A percentile compares a stretch with the other conserved stretches of the same genome.
These are phyloP conservation scores for Sminthurinus signatus DNA, from an alignment of 1,140 invertebrate genomes.

Conservation along the genomic window DNA sequence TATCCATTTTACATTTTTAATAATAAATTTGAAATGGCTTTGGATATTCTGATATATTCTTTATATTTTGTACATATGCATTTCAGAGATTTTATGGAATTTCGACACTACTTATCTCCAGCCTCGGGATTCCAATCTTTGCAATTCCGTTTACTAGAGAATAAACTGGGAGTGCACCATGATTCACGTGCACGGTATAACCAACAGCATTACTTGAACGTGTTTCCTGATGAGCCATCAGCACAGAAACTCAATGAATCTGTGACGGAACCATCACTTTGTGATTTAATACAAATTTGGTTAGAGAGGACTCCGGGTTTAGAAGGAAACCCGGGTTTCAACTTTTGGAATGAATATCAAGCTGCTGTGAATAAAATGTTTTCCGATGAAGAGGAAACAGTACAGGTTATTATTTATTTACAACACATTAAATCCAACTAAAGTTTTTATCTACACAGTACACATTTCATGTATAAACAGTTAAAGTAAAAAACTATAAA, in stretches of 20 bases:
- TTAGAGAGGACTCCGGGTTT: slow-evolving; percentile 89
- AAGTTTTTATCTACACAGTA: too few relatives aligned
- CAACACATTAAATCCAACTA: too few relatives aligned
- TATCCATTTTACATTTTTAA: too few relatives aligned
- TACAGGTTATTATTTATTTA: slow-evolving; percentile 53
- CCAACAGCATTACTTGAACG: slow-evolving; percentile 75
- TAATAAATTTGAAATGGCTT: too few relatives aligned
- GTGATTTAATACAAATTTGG: slow-evolving; percentile 68
- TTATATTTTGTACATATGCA: too few relatives aligned
- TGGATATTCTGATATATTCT: too few relatives aligned
- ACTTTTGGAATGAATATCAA: slow-evolving; percentile 90
- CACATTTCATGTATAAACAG: not conserved
- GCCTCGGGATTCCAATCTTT: slow-evolving; percentile 97
- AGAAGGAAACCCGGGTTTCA: slow-evolving; percentile 69
- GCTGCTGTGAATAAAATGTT: slow-evolving; percentile 67
- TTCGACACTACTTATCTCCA: slow-evolving; percentile 80
- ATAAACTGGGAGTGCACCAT: slow-evolving; percentile 84
- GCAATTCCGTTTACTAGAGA: slow-evolving; percentile 93
- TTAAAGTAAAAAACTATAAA: slow-evolving; percentile 16
- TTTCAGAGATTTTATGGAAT: slow-evolving; percentile 99
- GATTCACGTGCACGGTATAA: slow-evolving; percentile 88
- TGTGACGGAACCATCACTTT: slow-evolving; percentile 74
- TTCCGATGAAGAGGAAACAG: slow-evolving; percentile 57
- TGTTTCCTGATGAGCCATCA: slow-evolving; percentile 70
- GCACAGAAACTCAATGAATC: slow-evolving; percentile 67